These are phyloP conservation scores for Semicossyphus pulcher DNA, from an alignment of 2,113 vertebrate species.

Conservation along the genomic window DNA sequence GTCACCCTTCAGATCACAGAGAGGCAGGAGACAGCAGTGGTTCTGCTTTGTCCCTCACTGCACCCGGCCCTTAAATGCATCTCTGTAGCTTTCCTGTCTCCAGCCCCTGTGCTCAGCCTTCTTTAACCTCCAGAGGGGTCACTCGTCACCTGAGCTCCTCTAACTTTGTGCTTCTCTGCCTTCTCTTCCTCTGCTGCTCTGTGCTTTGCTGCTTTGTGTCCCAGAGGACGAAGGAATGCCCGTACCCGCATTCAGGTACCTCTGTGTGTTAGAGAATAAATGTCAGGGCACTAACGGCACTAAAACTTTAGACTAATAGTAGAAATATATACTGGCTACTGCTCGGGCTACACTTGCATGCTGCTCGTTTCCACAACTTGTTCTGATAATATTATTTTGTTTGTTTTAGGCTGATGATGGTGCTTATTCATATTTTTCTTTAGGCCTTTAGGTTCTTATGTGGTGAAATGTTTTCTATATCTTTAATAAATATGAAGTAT, in stretches of 20 bases:
- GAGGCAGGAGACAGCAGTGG: slow-evolving; percentile 39
- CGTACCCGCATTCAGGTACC: slow-evolving; percentile 98
- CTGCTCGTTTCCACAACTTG: slow-evolving; percentile 22
- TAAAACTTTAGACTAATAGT: not conserved
- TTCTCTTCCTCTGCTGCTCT: slow-evolving; percentile 87
- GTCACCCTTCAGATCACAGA: slow-evolving; percentile 18
- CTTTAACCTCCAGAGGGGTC: slow-evolving; percentile 64
- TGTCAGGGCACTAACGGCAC: not conserved
- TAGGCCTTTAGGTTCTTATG: not conserved
- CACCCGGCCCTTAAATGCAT: slow-evolving; percentile 32
- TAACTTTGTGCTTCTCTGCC: slow-evolving; percentile 89
- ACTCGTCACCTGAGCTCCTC: slow-evolving; percentile 74
- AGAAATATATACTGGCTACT: slow-evolving; percentile 8
- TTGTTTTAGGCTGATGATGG: not conserved
- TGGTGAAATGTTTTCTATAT: not conserved
- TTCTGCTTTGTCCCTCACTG: slow-evolving; percentile 48
- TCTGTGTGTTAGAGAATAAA: slow-evolving; percentile 37
- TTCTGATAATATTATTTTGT: not conserved
- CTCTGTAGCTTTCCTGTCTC: slow-evolving; percentile 40
- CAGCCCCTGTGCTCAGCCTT: slow-evolving; percentile 39
- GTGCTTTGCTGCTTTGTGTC: slow-evolving; percentile 90
- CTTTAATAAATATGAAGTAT: not conserved
- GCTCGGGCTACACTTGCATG: slow-evolving; percentile 41
- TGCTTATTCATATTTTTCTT: slow-evolving; percentile 11
- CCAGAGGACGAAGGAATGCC: slow-evolving; percentile 99